phyloP scores from a whole-genome alignment of 2,113 vertebrate genomes.

The Hippocampus comes region DNA sequence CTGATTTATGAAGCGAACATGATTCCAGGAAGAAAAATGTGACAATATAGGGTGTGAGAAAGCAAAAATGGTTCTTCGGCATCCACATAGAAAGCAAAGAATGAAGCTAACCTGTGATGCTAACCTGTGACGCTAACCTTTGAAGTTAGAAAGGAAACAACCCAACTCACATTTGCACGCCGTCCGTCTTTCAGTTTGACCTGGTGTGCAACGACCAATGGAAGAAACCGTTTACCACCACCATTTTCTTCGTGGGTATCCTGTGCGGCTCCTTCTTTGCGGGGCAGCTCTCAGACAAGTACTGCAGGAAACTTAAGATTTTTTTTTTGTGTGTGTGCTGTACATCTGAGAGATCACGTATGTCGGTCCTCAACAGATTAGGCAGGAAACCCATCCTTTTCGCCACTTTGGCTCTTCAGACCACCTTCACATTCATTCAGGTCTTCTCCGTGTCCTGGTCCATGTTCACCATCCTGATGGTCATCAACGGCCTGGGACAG shows the following conservation, averaged over 20 bases:
- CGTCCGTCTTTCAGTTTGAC: conserved; percentile 75
- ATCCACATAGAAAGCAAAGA: background rate
- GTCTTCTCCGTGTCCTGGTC: conserved; percentile 80
- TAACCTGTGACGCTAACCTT: background rate
- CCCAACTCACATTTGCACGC: background rate
- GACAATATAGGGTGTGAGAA: no score
- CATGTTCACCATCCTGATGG: conserved; percentile 78
- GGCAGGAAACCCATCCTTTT: conserved; percentile 87
- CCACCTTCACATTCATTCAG: conserved; percentile 78
- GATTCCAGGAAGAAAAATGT: no score
- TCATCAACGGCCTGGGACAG: conserved; percentile 84
- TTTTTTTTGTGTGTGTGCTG: background rate
- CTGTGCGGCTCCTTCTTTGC: conserved; percentile 82
- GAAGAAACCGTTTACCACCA: conserved; percentile 80
- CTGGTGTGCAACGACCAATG: conserved; percentile 85
- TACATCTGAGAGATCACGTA: background rate
- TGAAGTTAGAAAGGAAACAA: background rate
- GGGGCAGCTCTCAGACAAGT: conserved; percentile 90
- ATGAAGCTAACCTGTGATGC: background rate
- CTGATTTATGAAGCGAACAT: no score
- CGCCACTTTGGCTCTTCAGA: conserved; percentile 80
- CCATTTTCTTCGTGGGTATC: conserved; percentile 82
- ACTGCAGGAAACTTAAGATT: conserved; percentile 13
- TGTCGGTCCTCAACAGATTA: conserved; percentile 65
- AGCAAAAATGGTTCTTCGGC: background rate